Base-by-base conservation (phyloP, 1,140 invertebrate species). In the Bombus fervidus region DNA sequence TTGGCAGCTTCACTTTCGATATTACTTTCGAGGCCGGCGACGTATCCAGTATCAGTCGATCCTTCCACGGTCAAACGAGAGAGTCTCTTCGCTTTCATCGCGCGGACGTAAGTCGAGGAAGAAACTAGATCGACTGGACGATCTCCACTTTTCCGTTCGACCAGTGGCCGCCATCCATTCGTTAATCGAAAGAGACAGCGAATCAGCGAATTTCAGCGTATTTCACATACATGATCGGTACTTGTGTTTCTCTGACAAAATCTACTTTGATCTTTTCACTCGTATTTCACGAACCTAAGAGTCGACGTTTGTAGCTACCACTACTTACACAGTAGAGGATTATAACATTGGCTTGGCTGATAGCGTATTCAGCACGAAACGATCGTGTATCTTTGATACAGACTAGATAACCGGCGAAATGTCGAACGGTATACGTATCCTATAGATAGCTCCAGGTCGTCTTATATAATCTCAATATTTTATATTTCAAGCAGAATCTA, bases 1-100 rank as follows among this genome's bases (percentile, higher is more conserved):
- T 80, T 47, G 72, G 86, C 90, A 91, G 91, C 93, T 94, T 94
- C 93, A 93, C 93, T 94, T 93, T 94, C 94, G 92, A 94, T 94
- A 90, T 90, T 90, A 94, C 93, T 94, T 94, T 94, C 94, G 92
- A 94, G 92, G 89, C 89, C 90, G 91, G 91, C 91, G 93, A 93
- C 91, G 92, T 93, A 93, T 94, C 91, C 91, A 93, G 88, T 93
- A 94, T 94, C 92, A 89, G 78, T 81, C 87, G 87, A 92, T 91
- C 90, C 91, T 92, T 92, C 91, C 90, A 91, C 86, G 87, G 85
- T 85, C 89, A 81, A 88, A 86, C 91, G 90, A 92, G 93, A 94
- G 93, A 91, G 91, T 93, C 91, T 94, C 86, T 90, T 93, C 92
- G 92, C 94, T 94, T 93, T 90, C 91, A 91, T 94, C 91, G 85